phyloP scores from a whole-genome alignment of 2,797 vertebrate genomes.

The Kryptolebias ocellatus region DNA sequence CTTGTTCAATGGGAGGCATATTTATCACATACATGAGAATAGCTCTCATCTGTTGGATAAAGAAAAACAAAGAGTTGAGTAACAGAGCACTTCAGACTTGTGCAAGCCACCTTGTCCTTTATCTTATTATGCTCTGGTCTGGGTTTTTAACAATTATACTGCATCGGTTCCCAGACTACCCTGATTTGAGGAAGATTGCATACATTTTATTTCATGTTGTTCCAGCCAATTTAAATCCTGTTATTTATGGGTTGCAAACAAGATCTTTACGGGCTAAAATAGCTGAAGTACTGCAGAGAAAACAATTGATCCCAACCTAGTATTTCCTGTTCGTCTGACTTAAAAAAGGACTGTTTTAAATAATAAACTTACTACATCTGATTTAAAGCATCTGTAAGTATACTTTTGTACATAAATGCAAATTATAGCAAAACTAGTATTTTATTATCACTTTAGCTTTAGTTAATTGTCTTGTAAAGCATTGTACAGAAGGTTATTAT shows the following conservation, averaged over 20 bases:
- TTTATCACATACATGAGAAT: slow-evolving; percentile 69
- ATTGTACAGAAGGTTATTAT: no score
- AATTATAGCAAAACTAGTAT: no score
- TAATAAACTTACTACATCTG: no score
- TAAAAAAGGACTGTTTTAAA: no score
- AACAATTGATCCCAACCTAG: slow-evolving; percentile 47
- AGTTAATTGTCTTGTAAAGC: no score
- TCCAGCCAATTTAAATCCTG: slow-evolving; percentile 71
- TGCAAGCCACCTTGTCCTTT: slow-evolving; percentile 70
- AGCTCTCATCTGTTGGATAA: slow-evolving; percentile 66
- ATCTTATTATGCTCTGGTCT: slow-evolving; percentile 71
- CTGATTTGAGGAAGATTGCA: slow-evolving; percentile 67
- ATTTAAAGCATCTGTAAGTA: no score
- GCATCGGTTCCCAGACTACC: slow-evolving; percentile 67
- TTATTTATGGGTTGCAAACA: slow-evolving; percentile 74
- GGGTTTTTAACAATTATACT: slow-evolving; percentile 72
- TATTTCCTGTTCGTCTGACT: background rate
- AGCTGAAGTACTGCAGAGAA: slow-evolving; percentile 48
- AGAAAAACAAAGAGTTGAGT: slow-evolving; percentile 72
- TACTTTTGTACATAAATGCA: no score
- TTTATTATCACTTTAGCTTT: background rate
- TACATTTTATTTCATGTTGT: slow-evolving; percentile 67
- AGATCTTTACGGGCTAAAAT: slow-evolving; percentile 64
- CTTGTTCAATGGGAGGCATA: slow-evolving; percentile 67
- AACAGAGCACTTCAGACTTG: slow-evolving; percentile 71